Evolutionary conservation across 2,888 invertebrate genomes (phyloP), one percentile per base, ranked within the genome.

Genomic region (Mesochorus sp.): DNA sequence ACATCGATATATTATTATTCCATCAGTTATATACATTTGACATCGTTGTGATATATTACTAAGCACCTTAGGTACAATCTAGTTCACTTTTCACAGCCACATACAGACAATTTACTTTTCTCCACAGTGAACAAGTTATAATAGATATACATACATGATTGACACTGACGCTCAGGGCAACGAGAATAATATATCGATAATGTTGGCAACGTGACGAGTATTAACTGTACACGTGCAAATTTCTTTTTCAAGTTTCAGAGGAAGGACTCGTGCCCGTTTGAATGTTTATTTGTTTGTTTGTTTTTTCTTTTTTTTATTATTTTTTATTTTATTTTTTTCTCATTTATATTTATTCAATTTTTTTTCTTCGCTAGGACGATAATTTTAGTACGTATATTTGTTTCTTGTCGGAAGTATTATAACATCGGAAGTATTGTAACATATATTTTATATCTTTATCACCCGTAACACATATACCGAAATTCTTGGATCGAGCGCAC

Each of bases 21-120:
- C 67, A 67, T 67, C 86, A 87, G 83, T 88, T 90, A 90, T 90
- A 88, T 90, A 90, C 89, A 90, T 88, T 89, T 88, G 85, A 85
- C 83, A 85, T 85, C 81, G 79, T 84, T 78, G 55, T 70, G 86
- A 88, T 88, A 88, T 86, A 88, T 90, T 88, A 88, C 89, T 89
- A 90, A 90, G 91, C 91, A 90, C 90, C 90, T 90, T 91, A 90
- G 90, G 90, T 91, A 89, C 90, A 82, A 88, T 89, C 88, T 89
- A 90, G 90, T 91, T 91, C 90, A 90, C 90, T 91, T 91, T 89
- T 91, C 91, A 91, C 91, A 91, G 91, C 91, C 91, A n/a, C n/a
- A 90, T 90, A 89, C 89, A 87, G 89, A 91, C 88, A 88, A 90
- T 90, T 90, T 88, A 89, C 89, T 89, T 90, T 89, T 88, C 89